Conservation (phyloP, 2,113 vertebrate genomes). For the Polyodon spathula region DNA sequence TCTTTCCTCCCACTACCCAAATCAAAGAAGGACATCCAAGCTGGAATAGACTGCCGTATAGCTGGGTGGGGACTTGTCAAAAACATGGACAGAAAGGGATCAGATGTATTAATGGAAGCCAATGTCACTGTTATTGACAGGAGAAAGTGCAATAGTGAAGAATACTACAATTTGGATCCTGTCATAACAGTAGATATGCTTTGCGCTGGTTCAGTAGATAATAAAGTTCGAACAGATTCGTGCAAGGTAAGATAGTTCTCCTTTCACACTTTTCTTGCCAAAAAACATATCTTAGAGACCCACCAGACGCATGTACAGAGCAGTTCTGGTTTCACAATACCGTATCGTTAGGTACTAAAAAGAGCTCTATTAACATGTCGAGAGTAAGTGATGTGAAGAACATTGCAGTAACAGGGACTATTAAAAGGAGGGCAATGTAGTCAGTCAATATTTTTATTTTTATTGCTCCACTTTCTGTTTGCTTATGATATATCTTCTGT, state of each 20-base stretch:
- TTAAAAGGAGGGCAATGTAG: too few relatives aligned
- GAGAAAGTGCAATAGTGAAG: conserved; percentile 32
- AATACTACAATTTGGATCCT: conserved; percentile 25
- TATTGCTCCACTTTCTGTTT: too few relatives aligned
- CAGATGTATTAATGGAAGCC: conserved; percentile 36
- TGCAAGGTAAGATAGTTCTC: conserved; percentile 26
- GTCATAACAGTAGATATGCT: conserved; percentile 40
- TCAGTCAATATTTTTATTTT: too few relatives aligned
- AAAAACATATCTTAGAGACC: neutral
- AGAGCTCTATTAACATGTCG: too few relatives aligned
- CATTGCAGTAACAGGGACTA: too few relatives aligned
- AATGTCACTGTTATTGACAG: conserved; percentile 43
- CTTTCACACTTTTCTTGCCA: neutral
- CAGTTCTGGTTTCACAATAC: neutral
- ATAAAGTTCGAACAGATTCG: conserved; percentile 6
- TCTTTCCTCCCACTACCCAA: conserved; percentile 2
- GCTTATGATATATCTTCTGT: too few relatives aligned
- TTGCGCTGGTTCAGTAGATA: conserved; percentile 39
- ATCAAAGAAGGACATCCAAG: neutral
- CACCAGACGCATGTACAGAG: neutral
- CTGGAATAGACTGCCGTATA: neutral
- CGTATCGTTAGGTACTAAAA: too few relatives aligned
- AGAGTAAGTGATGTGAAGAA: too few relatives aligned
- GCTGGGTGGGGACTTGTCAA: neutral
- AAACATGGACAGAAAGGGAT: conserved; percentile 8